Percentiles rank a stretch among this genome's conserved stretches.
Evolutionary conservation across 2,797 vertebrate species (phyloP).

Genomic region (Chelmon rostratus): DNA sequence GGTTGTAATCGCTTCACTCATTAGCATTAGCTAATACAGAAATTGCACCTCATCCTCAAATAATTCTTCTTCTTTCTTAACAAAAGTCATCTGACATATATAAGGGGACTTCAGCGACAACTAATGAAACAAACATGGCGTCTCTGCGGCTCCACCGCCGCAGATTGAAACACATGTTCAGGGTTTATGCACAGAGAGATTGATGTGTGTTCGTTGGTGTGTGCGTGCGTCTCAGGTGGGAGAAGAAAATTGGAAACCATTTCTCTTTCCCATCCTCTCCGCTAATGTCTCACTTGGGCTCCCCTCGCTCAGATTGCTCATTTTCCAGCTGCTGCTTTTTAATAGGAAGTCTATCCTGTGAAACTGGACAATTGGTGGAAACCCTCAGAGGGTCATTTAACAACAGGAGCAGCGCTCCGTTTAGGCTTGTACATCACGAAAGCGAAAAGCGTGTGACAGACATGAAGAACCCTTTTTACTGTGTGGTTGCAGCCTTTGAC

Average conservation of each 20-base stretch:
- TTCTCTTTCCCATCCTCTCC: constrained; percentile 61
- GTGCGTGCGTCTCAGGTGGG: constrained; percentile 31
- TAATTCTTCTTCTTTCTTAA: too few species aligned
- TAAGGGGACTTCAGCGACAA: not conserved
- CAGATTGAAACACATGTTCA: constrained; percentile 44
- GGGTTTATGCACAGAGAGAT: not conserved
- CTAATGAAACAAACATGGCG: constrained; percentile 4
- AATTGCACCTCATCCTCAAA: not conserved
- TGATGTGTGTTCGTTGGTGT: constrained; percentile 8
- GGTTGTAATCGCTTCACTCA: too few species aligned
- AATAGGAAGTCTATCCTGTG: constrained; percentile 72
- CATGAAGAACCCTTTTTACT: not conserved
- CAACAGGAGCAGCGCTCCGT: constrained; percentile 38
- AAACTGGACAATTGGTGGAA: constrained; percentile 69
- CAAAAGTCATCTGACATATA: not conserved
- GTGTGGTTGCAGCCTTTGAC: constrained; percentile 10
- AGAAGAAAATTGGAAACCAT: constrained; percentile 73
- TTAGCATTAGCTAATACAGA: not conserved
- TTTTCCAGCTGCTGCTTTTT: constrained; percentile 83
- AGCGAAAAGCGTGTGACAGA: constrained; percentile 38
- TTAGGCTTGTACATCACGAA: constrained; percentile 44
- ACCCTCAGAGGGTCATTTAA: constrained; percentile 58
- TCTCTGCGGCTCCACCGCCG: constrained; percentile 31
- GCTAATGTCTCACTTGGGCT: constrained; percentile 79
- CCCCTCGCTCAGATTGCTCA: constrained; percentile 76